Evolutionary conservation across 1,140 invertebrate species (phyloP).

Genomic region (Drusus annulatus): DNA sequence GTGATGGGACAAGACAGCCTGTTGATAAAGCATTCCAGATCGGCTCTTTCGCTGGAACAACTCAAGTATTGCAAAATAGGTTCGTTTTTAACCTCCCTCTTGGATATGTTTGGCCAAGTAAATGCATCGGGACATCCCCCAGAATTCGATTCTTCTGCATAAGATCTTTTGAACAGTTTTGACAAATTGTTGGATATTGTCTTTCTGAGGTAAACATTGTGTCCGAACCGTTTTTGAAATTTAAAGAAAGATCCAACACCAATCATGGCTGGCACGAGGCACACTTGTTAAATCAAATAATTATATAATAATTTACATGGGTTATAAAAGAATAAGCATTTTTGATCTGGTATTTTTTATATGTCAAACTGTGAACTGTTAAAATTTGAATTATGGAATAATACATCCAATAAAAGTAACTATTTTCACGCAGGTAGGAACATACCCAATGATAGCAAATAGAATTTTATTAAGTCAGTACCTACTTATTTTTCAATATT

Average conservation of each 20-base stretch:
- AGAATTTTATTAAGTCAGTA: no score
- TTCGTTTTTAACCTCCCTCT: conserved; percentile 74
- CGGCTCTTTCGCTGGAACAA: conserved; percentile 82
- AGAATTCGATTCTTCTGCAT: not conserved
- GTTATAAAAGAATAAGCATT: no score
- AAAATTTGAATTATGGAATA: no score
- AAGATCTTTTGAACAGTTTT: not conserved
- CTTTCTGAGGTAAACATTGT: not conserved
- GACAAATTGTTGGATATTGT: not conserved
- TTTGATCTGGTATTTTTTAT: no score
- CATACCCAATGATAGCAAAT: no score
- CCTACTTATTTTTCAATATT: no score
- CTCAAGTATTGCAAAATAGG: conserved; percentile 82
- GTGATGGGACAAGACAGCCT: conserved; percentile 74
- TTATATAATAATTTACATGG: no score
- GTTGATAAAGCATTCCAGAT: conserved; percentile 77
- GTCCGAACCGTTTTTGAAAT: not conserved
- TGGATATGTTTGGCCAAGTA: not conserved
- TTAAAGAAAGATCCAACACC: conserved; percentile 3
- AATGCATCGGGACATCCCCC: not conserved
- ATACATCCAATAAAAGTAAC: no score
- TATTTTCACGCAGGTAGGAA: no score
- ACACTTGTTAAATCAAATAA: no score
- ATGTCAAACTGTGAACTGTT: no score
- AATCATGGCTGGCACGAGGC: not conserved